Conservation (phyloP, 2,797 vertebrate species). For the Poeciliopsis infans region DNA sequence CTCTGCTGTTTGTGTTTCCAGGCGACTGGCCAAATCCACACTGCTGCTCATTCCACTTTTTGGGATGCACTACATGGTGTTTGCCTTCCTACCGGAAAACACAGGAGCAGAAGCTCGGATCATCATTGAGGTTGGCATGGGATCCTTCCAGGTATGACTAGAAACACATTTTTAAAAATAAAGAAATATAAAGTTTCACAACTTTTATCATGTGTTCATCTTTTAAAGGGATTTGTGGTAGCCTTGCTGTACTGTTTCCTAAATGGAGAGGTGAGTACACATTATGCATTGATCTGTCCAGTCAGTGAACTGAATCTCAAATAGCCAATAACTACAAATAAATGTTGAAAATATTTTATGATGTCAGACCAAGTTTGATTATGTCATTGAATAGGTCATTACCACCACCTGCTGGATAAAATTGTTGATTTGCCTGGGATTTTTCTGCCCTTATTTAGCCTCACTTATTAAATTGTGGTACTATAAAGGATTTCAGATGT, state of each 20-base stretch:
- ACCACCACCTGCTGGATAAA: slow-evolving; percentile 3
- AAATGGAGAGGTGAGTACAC: slow-evolving; percentile 85
- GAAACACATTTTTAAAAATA: not conserved
- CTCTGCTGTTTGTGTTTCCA: slow-evolving; percentile 54
- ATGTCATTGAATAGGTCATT: not conserved
- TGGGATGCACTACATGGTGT: slow-evolving; percentile 94
- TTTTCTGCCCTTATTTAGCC: not conserved
- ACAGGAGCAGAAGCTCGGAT: slow-evolving; percentile 85
- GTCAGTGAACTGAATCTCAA: not conserved
- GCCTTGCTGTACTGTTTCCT: slow-evolving; percentile 90
- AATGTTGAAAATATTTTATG: not conserved
- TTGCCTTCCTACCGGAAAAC: slow-evolving; percentile 91
- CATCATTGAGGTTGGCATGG: slow-evolving; percentile 91
- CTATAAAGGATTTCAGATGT: not conserved
- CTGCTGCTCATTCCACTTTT: slow-evolving; percentile 96
- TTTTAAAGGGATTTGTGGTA: slow-evolving; percentile 86
- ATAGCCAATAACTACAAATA: not conserved
- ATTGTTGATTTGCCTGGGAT: not conserved
- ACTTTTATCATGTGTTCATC: slow-evolving; percentile 14
- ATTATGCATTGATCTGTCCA: not conserved
- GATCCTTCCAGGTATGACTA: slow-evolving; percentile 92
- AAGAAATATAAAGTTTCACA: not conserved
- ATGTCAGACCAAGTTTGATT: not conserved
- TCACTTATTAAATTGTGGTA: not conserved
- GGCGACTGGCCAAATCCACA: slow-evolving; percentile 94